Evolutionary conservation across 2,888 invertebrate genomes (phyloP).

Genomic region (Halictus ligatus): DNA sequence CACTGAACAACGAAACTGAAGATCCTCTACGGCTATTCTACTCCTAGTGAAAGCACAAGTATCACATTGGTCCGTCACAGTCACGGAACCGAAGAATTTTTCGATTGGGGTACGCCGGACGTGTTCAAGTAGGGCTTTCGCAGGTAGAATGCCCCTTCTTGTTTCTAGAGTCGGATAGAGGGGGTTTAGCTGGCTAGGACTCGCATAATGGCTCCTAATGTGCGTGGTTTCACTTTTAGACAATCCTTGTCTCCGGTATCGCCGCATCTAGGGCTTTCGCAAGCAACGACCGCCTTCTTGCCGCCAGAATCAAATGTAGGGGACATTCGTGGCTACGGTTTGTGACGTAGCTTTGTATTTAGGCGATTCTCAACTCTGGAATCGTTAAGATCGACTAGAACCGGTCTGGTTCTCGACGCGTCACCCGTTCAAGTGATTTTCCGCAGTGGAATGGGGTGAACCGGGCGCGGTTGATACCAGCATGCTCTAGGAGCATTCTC

Average conservation of each 20-base stretch:
- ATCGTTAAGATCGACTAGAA: not conserved
- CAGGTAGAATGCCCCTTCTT: not conserved
- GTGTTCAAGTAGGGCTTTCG: not conserved
- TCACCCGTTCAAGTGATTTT: not conserved
- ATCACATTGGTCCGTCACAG: constrained; percentile 33
- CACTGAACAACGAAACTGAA: not conserved
- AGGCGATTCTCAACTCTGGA: not conserved
- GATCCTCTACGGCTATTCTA: not conserved
- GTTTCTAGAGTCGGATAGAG: not conserved
- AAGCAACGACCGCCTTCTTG: not conserved
- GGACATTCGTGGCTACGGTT: not conserved
- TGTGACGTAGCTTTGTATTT: not conserved
- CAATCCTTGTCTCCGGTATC: not conserved
- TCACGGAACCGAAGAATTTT: not conserved
- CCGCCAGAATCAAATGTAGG: not conserved
- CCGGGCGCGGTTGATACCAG: not conserved
- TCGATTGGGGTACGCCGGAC: not conserved
- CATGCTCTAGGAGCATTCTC: not conserved
- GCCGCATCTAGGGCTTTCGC: not conserved
- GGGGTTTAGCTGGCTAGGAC: not conserved
- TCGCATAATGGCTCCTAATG: not conserved
- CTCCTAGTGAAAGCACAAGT: constrained; percentile 11
- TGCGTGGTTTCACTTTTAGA: not conserved
- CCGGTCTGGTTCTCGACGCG: not conserved
- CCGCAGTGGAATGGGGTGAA: not conserved